phyloP scores from a whole-genome alignment of 37 sponge, comb jelly and placozoan genomes.

The Chondrosia reniformis region DNA sequence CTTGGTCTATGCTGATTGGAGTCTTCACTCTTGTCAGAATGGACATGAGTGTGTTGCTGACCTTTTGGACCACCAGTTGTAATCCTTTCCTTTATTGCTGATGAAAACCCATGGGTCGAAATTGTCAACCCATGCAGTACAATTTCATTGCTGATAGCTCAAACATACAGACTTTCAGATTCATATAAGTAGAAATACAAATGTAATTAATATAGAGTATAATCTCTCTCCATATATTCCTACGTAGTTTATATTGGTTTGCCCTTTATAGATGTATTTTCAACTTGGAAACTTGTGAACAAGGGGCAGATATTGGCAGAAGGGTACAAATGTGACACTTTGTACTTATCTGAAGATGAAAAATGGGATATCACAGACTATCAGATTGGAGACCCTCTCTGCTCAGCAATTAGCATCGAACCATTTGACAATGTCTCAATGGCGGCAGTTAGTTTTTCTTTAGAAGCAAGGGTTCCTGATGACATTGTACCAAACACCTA shows the following conservation, averaged over 20 bases:
- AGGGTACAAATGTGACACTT: constrained; percentile 41
- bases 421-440: background rate
- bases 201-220: background rate
- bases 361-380: constrained; percentile 18
- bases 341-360: constrained; percentile 31
- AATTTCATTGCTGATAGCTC: too few relatives aligned
- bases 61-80: too few relatives aligned
- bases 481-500: constrained; percentile 17
- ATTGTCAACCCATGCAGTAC: too few relatives aligned
- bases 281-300: constrained; percentile 17
- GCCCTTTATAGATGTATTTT: too few relatives aligned
- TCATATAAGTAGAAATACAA: too few relatives aligned
- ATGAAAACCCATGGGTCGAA: too few relatives aligned
- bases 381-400: constrained; percentile 11
- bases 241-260: too few relatives aligned
- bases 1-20: too few relatives aligned
- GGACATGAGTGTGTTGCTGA: too few relatives aligned
- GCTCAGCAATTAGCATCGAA: background rate
- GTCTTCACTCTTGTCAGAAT: too few relatives aligned
- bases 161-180: too few relatives aligned
- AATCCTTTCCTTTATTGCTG: too few relatives aligned
- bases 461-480: background rate
- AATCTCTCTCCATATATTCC: background rate
- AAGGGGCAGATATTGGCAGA: background rate
- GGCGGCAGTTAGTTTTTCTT: background rate